Evolutionary conservation across 2,113 vertebrate species (phyloP).

Genomic region (Monopterus albus): DNA sequence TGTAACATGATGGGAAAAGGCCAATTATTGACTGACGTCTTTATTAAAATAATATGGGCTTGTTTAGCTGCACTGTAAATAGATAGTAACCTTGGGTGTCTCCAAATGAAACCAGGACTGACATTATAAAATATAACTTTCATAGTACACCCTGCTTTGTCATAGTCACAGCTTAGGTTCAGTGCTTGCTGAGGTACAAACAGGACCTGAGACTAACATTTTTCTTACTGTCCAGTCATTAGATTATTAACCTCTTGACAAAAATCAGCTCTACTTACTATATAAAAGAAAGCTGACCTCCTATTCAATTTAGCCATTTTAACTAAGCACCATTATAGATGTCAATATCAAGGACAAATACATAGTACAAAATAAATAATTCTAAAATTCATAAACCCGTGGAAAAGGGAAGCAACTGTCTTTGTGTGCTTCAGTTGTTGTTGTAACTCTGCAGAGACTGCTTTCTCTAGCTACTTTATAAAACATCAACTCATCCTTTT

Average conservation of each 20-base stretch:
- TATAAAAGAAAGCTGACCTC: background rate
- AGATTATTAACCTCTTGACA: no score
- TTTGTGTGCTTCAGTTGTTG: background rate
- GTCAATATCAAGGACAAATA: no score
- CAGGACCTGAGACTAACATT: background rate
- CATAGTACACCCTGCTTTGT: no score
- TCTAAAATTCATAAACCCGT: background rate
- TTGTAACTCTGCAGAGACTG: background rate
- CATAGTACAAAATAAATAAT: background rate
- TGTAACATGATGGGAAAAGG: background rate
- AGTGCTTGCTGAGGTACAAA: no score
- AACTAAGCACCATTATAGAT: no score
- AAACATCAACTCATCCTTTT: background rate
- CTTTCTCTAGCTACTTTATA: constrained; percentile 7
- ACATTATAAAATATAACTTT: no score
- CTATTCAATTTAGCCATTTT: background rate
- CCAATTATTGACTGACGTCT: background rate
- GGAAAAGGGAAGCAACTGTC: background rate
- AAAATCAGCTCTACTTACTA: background rate
- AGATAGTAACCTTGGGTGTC: no score
- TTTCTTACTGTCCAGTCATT: background rate
- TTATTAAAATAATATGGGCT: no score
- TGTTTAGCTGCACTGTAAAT: background rate
- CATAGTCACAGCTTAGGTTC: no score
- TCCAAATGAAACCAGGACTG: no score